Percentiles rank a stretch among this genome's conserved stretches.
These are phyloP conservation scores for Macaca mulatta DNA, from an alignment of 2,113 vertebrate genomes.

Conservation along the genomic window DNA sequence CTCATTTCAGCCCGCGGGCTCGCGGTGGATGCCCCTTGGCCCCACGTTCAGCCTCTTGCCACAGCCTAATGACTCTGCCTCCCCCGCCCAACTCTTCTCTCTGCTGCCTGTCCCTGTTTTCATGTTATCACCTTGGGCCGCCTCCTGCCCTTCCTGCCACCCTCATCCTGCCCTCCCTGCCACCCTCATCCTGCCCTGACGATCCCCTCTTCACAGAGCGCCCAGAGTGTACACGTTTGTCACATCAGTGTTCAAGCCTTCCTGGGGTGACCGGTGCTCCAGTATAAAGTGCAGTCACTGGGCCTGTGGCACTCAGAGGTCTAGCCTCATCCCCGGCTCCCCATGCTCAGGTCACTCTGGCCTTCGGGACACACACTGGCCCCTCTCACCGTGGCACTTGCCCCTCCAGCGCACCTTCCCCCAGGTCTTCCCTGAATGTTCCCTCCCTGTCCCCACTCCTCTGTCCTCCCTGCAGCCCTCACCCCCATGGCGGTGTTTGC, in stretches of 20 bases:
- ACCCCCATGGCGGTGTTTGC: neutral
- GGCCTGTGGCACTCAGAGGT: fast-evolving
- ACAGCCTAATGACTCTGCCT: neutral
- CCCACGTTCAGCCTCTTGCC: fast-evolving
- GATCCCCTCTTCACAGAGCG: fast-evolving
- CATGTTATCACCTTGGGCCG: neutral
- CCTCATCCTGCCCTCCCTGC: neutral
- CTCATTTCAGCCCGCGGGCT: neutral
- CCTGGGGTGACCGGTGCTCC: neutral
- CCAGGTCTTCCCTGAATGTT: neutral
- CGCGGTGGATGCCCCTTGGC: neutral
- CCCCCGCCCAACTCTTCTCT: neutral
- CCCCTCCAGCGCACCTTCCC: fast-evolving
- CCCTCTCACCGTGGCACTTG: neutral
- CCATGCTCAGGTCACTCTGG: neutral
- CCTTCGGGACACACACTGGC: neutral
- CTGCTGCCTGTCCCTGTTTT: fast-evolving
- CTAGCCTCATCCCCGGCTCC: fast-evolving
- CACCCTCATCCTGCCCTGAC: no score
- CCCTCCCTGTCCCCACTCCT: no score
- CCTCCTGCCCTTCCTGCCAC: neutral
- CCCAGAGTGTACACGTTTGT: fast-evolving
- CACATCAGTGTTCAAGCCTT: neutral
- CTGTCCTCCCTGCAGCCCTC: fast-evolving
- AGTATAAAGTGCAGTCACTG: no score